phyloP scores from a whole-genome alignment of 2,797 vertebrate genomes.

The Bradypus variegatus region DNA sequence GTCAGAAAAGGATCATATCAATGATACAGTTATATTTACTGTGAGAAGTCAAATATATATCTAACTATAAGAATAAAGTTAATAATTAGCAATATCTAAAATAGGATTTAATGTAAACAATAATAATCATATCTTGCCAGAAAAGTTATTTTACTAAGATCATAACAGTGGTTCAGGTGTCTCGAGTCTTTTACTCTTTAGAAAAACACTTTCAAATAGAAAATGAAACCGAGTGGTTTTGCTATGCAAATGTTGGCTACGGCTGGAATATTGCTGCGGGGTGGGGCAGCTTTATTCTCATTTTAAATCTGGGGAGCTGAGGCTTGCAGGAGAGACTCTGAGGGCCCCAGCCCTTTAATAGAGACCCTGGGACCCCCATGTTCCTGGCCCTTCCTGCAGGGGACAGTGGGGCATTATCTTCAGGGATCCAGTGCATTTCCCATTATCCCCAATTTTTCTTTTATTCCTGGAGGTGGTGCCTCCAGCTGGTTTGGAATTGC shows the following conservation, averaged over 20 bases:
- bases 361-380: background rate
- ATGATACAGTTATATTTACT: background rate
- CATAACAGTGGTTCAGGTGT: fast-evolving
- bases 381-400: background rate
- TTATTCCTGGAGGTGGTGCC: background rate
- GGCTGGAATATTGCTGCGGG: background rate
- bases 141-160: background rate
- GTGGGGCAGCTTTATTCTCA: background rate
- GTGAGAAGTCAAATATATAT: background rate
- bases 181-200: background rate
- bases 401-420: background rate
- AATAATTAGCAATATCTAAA: background rate
- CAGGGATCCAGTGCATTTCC: background rate
- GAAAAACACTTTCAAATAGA: slow-evolving; percentile 25
- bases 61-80: background rate
- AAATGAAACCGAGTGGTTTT: slow-evolving; percentile 36
- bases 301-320: background rate
- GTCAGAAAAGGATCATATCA: background rate
- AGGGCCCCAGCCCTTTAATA: background rate
- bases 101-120: background rate
- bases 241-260: background rate
- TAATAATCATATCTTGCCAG: background rate
- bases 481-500: background rate
- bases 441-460: background rate
- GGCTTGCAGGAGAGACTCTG: background rate